Base-by-base conservation (phyloP, 30 jellyfish, hydroid and myxozoan genomes). In the Sanderia malayensis region DNA sequence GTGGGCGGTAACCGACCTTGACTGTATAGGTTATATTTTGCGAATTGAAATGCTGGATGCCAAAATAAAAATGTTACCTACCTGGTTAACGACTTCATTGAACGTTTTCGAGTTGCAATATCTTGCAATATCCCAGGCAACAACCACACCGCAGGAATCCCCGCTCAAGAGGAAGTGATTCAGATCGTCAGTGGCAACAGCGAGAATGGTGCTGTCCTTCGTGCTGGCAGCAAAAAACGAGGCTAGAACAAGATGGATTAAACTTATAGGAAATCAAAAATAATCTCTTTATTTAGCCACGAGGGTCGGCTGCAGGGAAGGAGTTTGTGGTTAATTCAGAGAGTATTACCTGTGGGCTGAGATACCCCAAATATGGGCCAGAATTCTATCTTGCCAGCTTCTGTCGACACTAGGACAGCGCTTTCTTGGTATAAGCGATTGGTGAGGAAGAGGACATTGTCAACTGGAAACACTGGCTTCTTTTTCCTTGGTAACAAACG, bases 291-390 rank as follows among this genome's bases (percentile, higher is more conserved):
- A 37, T n/a, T n/a, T n/a, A n/a, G n/a, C n/a, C n/a, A n/a, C n/a
- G n/a, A n/a, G n/a, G n/a, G n/a, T n/a, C n/a, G n/a, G n/a, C n/a
- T n/a, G n/a, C n/a, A n/a, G n/a, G n/a, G n/a, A n/a, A n/a, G n/a
- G 68, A 57, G 10, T 25, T 20, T 20, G n/a, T 25, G n/a, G n/a
- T 25, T 20, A 57, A 60, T 41, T 34, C 30, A 19, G 8, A 7
- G 21, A 49, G 11, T 52, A 58, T 57, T 44, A 80, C 93, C 84
- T 13, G 84, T 61, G 58, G 93, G 93, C 44, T 59, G 52, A 0
- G 79, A 61, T 6, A 70, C 84, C 13, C 84, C 84, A 37, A 68
- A 80, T 13, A 80, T 76, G 3, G 93, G 93, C 93, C 93, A 80
- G 67, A 80, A 69, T 46, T 80, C 93, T 24, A 80, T 80, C 24